Conservation (phyloP, 2,888 invertebrate species). For the Folsomia candida region DNA sequence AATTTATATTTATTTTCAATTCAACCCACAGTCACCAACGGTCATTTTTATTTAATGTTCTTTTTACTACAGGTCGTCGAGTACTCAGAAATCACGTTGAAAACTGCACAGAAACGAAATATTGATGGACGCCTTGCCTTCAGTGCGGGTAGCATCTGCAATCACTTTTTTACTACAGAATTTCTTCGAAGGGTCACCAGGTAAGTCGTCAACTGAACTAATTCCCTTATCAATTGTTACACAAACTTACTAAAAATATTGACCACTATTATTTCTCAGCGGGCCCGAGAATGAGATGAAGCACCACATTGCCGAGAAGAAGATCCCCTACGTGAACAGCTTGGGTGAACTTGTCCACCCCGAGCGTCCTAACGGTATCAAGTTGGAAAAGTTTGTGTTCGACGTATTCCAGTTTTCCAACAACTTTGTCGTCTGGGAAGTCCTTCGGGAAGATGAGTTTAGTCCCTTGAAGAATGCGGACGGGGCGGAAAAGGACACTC, state of each 20-base stretch:
- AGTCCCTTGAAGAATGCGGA: conserved; percentile 95
- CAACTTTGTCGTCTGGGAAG: conserved; percentile 90
- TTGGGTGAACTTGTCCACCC: conserved; percentile 72
- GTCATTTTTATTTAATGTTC: no score
- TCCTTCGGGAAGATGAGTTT: conserved; percentile 87
- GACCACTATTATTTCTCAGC: conserved; percentile 41
- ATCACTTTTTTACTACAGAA: conserved; percentile 88
- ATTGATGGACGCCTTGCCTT: conserved; percentile 78
- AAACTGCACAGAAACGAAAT: conserved; percentile 77
- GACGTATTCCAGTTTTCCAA: conserved; percentile 94
- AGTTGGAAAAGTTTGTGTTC: conserved; percentile 98
- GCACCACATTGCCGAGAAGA: conserved; percentile 94
- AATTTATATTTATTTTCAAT: no score
- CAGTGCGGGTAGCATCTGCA: conserved; percentile 96
- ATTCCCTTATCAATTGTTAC: no score
- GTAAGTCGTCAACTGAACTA: conserved; percentile 54
- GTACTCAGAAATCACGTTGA: conserved; percentile 90
- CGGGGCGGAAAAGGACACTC: conserved; percentile 81
- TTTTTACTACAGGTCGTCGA: no score
- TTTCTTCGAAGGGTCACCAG: conserved; percentile 75
- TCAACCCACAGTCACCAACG: no score
- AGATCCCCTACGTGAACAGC: conserved; percentile 80
- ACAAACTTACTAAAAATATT: no score
- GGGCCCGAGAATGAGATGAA: conserved; percentile 73
- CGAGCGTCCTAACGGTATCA: conserved; percentile 86